These are phyloP conservation scores for Microtus pennsylvanicus DNA, from an alignment of 2,113 vertebrate species.

Conservation along the genomic window DNA sequence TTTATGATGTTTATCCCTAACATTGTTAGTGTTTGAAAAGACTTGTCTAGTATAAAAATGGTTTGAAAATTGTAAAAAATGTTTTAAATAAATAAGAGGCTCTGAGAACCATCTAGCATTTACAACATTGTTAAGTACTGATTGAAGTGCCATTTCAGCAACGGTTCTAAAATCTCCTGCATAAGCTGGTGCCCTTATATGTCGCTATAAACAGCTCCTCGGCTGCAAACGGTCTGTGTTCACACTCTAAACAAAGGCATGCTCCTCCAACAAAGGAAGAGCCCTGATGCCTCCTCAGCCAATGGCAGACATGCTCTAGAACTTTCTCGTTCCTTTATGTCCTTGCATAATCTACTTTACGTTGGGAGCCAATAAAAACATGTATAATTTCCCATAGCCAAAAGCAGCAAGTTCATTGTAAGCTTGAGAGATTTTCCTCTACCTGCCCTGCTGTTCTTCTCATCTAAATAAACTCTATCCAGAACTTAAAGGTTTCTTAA, in stretches of 20 bases:
- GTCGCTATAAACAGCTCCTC: conserved; percentile 80
- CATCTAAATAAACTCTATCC: not conserved
- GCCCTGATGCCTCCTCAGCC: conserved; percentile 56
- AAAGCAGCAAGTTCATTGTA: not conserved
- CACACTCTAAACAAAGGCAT: conserved; percentile 71
- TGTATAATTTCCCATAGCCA: conserved; percentile 11
- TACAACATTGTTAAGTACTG: conserved; percentile 83
- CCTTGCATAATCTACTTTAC: conserved; percentile 51
- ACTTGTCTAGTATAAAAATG: conserved; percentile 89
- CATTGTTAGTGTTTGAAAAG: conserved; percentile 89
- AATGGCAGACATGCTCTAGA: conserved; percentile 61
- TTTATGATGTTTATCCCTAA: conserved; percentile 88
- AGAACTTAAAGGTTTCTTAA: conserved; percentile 22
- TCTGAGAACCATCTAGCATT: conserved; percentile 86
- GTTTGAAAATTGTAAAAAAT: conserved; percentile 88
- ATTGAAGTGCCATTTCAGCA: conserved; percentile 81
- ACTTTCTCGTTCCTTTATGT: conserved; percentile 41
- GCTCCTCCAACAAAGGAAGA: conserved; percentile 44
- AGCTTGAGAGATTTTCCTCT: conserved; percentile 19
- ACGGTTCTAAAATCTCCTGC: conserved; percentile 80
- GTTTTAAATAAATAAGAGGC: conserved; percentile 88
- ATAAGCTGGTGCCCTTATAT: conserved; percentile 81
- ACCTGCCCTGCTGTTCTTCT: not conserved
- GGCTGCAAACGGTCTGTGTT: conserved; percentile 75
- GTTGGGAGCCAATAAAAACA: conserved; percentile 42